These are phyloP conservation scores for Leuctra nigra DNA, from an alignment of 2,888 invertebrate genomes.

Conservation along the genomic window DNA sequence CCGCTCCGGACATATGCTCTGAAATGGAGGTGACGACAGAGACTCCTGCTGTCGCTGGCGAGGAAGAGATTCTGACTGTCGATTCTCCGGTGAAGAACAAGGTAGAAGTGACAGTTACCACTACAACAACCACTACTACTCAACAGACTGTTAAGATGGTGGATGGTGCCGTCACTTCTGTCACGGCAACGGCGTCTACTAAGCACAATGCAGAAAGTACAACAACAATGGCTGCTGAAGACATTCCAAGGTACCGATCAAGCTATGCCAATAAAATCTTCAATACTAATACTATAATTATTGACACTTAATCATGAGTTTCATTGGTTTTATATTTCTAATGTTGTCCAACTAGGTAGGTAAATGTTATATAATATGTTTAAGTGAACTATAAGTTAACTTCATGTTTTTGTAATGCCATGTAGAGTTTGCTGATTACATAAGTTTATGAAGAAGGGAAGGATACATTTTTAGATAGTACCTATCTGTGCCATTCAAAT, in stretches of 20 bases:
- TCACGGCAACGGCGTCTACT: conserved; percentile 1
- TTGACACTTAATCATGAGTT: too few relatives aligned
- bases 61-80: neutral
- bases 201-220: conserved; percentile 8
- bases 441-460: too few relatives aligned
- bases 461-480: too few relatives aligned
- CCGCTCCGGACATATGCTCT: conserved; percentile 14
- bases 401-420: too few relatives aligned
- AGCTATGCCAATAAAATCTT: too few relatives aligned
- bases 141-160: conserved; percentile 40
- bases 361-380: too few relatives aligned
- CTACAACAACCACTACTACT: conserved; percentile 41
- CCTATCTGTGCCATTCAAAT: too few relatives aligned
- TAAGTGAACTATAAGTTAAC: too few relatives aligned
- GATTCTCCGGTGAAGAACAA: neutral
- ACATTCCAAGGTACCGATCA: conserved; percentile 15
- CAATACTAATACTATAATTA: too few relatives aligned
- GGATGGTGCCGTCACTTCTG: conserved; percentile 37
- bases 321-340: too few relatives aligned
- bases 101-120: conserved; percentile 10
- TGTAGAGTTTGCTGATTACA: too few relatives aligned
- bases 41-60: conserved; percentile 6
- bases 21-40: conserved; percentile 27
- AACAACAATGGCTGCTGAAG: neutral
- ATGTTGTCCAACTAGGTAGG: too few relatives aligned